Evolutionary conservation across 2,888 invertebrate species (phyloP).

Genomic region (Cephus spinipes): DNA sequence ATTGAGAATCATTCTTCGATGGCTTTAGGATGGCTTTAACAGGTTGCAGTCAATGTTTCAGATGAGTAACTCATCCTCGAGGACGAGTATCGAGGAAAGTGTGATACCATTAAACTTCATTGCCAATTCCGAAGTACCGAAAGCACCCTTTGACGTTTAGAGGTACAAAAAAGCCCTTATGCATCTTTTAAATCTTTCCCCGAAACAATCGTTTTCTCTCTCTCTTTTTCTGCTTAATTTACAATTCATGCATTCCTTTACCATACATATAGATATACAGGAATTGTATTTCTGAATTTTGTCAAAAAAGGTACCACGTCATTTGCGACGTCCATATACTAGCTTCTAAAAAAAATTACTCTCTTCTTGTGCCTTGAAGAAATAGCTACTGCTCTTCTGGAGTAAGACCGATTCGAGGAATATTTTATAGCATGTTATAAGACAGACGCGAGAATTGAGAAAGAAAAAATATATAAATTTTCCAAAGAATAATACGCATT

Average conservation of each 20-base stretch:
- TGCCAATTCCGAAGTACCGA: slow-evolving; percentile 51
- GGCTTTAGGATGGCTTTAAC: neutral
- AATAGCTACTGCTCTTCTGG: neutral
- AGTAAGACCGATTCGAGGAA: neutral
- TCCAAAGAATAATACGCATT: slow-evolving; percentile 8
- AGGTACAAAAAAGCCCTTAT: slow-evolving; percentile 44
- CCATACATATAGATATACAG: neutral
- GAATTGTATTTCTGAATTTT: neutral
- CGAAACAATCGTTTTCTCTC: neutral
- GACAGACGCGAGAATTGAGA: slow-evolving; percentile 9
- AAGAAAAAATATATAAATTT: slow-evolving; percentile 25
- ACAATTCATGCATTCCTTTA: neutral
- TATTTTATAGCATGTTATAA: slow-evolving; percentile 36
- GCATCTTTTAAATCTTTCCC: neutral
- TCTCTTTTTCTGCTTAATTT: neutral
- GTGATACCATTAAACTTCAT: slow-evolving; percentile 60
- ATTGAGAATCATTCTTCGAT: neutral
- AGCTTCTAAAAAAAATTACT: neutral
- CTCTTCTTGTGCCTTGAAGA: neutral
- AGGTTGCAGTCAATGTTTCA: slow-evolving; percentile 36
- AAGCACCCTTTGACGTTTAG: slow-evolving; percentile 50
- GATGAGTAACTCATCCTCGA: slow-evolving; percentile 51
- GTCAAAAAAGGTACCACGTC: neutral
- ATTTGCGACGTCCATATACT: neutral
- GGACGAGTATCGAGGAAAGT: slow-evolving; percentile 57